Conservation (phyloP, 1,140 invertebrate species). For the Pogonomyrmex barbatus region DNA sequence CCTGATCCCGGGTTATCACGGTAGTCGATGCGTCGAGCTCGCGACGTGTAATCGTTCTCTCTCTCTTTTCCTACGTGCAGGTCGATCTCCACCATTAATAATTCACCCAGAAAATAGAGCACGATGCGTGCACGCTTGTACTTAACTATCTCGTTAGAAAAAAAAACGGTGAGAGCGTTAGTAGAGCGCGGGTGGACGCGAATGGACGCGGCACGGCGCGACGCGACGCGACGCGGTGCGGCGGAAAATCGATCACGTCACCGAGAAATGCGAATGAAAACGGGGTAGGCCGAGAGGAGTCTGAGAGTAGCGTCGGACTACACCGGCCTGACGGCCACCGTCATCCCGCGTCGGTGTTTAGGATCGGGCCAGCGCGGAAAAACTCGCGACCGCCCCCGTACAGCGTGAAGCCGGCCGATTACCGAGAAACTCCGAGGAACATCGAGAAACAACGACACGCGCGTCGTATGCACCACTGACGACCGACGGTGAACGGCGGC, state of each 20-base stretch:
- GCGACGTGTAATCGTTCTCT: neutral
- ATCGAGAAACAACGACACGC: neutral
- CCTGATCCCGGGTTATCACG: neutral
- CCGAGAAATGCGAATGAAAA: neutral
- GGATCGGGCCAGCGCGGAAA: neutral
- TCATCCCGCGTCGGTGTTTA: too few relatives aligned
- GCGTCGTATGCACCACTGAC: neutral
- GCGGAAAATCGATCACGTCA: conserved; percentile 23
- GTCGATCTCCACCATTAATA: conserved; percentile 41
- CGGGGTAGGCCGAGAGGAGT: too few relatives aligned
- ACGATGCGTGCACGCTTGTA: conserved; percentile 19
- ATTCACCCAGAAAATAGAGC: conserved; percentile 49
- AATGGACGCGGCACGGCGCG: neutral
- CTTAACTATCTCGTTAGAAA: conserved; percentile 26
- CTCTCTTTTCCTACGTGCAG: neutral
- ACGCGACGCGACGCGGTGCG: neutral
- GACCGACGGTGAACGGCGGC: neutral
- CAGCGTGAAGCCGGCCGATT: conserved; percentile 12
- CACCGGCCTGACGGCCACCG: too few relatives aligned
- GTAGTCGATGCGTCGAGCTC: too few relatives aligned
- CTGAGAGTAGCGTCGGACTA: too few relatives aligned
- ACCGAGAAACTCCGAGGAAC: neutral
- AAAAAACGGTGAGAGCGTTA: neutral
- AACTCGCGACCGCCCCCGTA: neutral
- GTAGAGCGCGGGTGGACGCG: conserved; percentile 26